phyloP scores from a whole-genome alignment of 30 jellyfish, hydroid and myxozoan species.

The Sanderia malayensis region DNA sequence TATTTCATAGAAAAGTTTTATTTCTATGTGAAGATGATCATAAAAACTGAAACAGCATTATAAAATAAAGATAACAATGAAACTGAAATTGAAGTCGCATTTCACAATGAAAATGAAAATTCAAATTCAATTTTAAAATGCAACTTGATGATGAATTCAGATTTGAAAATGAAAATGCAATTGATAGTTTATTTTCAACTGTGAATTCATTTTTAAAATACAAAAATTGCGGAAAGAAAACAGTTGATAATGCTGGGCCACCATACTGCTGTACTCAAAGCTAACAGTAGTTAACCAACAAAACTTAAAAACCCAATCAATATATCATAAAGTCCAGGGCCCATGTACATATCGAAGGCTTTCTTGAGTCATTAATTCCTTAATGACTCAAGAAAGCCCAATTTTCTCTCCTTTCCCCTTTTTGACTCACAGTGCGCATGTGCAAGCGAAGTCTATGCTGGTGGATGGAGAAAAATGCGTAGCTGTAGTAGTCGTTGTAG shows the following conservation, averaged over 20 bases:
- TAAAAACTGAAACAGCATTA: neutral
- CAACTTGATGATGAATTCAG: neutral
- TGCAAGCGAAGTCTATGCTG: no score
- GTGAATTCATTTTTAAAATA: neutral
- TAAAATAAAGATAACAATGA: neutral
- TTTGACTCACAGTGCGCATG: no score
- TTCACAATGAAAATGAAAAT: neutral
- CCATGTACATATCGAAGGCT: no score
- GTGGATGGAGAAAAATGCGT: no score
- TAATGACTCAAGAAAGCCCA: no score
- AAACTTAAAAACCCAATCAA: no score
- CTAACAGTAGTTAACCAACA: no score
- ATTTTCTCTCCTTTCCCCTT: no score
- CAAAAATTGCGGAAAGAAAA: neutral
- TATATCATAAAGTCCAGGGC: no score
- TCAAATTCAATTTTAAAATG: neutral
- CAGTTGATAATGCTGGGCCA: neutral
- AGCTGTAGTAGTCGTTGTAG: no score
- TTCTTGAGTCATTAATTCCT: no score
- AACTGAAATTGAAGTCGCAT: constrained; percentile 2
- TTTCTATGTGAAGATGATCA: neutral
- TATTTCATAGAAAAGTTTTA: neutral
- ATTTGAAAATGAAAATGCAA: neutral
- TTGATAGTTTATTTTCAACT: neutral
- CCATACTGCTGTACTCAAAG: no score